A percentile compares a stretch with the other conserved stretches of the same genome.
Conservation (phyloP, 2,888 invertebrate genomes). For the Blastobasis lacticolella region DNA sequence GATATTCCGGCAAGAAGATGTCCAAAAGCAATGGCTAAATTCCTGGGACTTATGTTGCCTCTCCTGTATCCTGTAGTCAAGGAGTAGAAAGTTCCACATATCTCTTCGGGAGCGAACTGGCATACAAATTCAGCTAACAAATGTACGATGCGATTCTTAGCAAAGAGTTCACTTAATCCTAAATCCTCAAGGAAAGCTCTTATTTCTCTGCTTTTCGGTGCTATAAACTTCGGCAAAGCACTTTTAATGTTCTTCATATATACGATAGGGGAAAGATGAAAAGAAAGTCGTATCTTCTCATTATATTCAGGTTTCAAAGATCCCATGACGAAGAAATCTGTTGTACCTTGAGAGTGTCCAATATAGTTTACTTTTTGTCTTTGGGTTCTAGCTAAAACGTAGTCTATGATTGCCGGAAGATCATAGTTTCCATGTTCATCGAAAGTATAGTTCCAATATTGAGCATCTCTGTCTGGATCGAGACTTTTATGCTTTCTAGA, state of each 20-base stretch:
- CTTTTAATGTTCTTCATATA: conserved; percentile 64
- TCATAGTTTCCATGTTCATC: conserved; percentile 83
- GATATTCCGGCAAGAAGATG: conserved; percentile 73
- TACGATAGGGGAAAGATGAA: conserved; percentile 61
- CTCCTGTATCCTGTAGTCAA: conserved; percentile 72
- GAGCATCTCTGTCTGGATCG: conserved; percentile 43
- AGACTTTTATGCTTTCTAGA: conserved; percentile 68
- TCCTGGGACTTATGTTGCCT: conserved; percentile 65
- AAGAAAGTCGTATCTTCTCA: conserved; percentile 66
- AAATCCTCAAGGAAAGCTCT: conserved; percentile 41
- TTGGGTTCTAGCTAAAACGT: conserved; percentile 51
- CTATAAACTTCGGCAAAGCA: conserved; percentile 28
- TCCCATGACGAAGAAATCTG: conserved; percentile 70
- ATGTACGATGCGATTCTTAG: conserved; percentile 61
- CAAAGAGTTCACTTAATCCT: conserved; percentile 77
- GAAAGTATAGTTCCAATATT: conserved; percentile 75
- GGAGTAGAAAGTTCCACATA: conserved; percentile 74
- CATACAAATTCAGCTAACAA: conserved; percentile 44
- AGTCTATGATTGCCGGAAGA: conserved; percentile 76
- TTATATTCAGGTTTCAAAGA: conserved; percentile 74
- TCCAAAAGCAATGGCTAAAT: conserved; percentile 66
- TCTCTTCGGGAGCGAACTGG: conserved; percentile 43
- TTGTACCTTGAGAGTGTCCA: conserved; percentile 82
- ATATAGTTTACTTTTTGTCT: conserved; percentile 74
- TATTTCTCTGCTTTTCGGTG: conserved; percentile 23